phyloP scores from a whole-genome alignment of 2,113 vertebrate genomes.

The Pagrus major region DNA sequence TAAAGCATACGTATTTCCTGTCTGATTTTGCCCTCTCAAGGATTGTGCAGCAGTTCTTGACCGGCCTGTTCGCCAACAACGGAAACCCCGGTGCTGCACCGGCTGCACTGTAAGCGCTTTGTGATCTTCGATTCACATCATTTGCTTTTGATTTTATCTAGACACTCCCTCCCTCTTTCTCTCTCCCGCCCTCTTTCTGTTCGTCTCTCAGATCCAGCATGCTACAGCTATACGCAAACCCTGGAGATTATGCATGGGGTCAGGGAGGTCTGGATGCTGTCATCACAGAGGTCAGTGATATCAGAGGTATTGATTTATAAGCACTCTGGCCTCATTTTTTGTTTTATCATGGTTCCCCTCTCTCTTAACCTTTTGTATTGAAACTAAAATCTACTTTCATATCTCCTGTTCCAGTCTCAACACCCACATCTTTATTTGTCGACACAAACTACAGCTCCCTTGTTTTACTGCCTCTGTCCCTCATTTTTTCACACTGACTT shows the following conservation, averaged over 20 bases:
- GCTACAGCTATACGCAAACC: conserved; percentile 90
- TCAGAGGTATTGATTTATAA: conserved; percentile 3
- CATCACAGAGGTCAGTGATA: conserved; percentile 91
- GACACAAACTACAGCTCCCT: neutral
- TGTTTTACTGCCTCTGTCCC: neutral
- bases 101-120: conserved; percentile 86
- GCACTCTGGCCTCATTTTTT: neutral
- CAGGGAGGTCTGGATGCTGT: conserved; percentile 93
- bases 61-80: conserved; percentile 89
- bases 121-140: conserved; percentile 35
- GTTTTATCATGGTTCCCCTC: conserved; percentile 22
- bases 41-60: conserved; percentile 93
- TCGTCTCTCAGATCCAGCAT: conserved; percentile 86
- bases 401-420: neutral
- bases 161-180: neutral
- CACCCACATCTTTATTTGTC: neutral
- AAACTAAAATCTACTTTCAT: neutral
- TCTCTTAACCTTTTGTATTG: neutral
- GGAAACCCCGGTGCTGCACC: conserved; percentile 85
- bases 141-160: conserved; percentile 42
- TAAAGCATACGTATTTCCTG: conserved; percentile 17
- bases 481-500: conserved; percentile 3
- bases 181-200: neutral
- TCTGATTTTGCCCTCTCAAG: conserved; percentile 73
- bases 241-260: conserved; percentile 95